Evolutionary conservation across 1,140 invertebrate genomes (phyloP).

Genomic region (Penaeus chinensis): DNA sequence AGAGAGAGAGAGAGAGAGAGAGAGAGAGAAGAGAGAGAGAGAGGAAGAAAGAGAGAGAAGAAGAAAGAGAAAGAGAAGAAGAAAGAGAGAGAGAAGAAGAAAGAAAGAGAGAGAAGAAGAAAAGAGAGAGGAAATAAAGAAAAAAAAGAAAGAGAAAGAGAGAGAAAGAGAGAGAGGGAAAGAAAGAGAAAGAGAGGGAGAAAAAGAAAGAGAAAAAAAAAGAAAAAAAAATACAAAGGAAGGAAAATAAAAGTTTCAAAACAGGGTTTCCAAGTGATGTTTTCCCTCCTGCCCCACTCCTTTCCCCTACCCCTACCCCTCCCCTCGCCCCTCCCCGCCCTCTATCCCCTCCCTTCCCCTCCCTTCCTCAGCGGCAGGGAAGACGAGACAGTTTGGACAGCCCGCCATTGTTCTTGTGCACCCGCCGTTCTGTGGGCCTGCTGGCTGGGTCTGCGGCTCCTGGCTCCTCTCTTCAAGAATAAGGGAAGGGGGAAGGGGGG

Average conservation of each 20-base stretch:
- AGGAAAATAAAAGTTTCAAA: background rate
- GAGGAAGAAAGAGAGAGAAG: background rate
- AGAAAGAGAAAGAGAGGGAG: background rate
- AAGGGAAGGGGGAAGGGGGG: no score
- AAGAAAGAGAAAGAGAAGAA: background rate
- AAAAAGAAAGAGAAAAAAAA: background rate
- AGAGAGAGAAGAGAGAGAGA: background rate
- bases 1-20: background rate
- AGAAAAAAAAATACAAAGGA: background rate
- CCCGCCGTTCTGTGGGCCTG: background rate
- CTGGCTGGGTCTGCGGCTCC: no score
- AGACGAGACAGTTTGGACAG: conserved; percentile 23
- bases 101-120: background rate
- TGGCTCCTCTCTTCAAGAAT: background rate
- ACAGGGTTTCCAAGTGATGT: background rate
- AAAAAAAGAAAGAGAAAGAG: background rate
- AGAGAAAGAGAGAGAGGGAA: background rate
- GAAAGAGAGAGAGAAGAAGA: no score
- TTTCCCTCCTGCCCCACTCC: background rate
- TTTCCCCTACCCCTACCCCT: background rate
- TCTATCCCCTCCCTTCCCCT: background rate
- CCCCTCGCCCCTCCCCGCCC: background rate
- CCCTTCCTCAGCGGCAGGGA: background rate
- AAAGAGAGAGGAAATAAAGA: background rate
- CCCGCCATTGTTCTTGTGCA: background rate